Evolutionary conservation across 2,797 vertebrate species (phyloP), one percentile per base, ranked within the genome.

Genomic region (Myotis vivesi): DNA sequence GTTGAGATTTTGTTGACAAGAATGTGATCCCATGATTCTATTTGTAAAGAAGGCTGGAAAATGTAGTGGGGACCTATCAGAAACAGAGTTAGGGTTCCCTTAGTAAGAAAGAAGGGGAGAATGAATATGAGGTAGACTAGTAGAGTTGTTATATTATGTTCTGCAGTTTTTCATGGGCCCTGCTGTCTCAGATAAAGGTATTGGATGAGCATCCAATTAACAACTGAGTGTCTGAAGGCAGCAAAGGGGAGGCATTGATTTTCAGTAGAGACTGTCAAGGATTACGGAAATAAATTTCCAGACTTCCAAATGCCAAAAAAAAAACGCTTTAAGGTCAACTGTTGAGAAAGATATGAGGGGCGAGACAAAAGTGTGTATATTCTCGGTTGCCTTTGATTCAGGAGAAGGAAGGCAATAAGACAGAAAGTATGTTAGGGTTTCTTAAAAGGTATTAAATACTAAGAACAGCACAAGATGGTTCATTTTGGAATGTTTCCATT

Each of bases 231-330:
- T 55, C 10, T 44, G 0, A 30, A 62, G 64, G 33, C 87, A 55
- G 36, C 15, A 51, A 51, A 17, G 22, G 0, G 0, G 28, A 77
- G 36, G 2, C 5, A 20, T 0, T 69, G 49, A 49, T 41, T 9
- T 91, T 75, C n/a, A 46, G 46, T 25, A 23, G 64, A 53, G 33
- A 71, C 49, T 85, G 62, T 53, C 64, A 59, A 68, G 57, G 55
- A 72, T 73, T 38, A 59, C 33, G 75, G 77, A 93, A 93, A 72
- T 85, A 16, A 23, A 81, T 85, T 89, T 89, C 36, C 44, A 88
- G 59, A 79, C 51, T 33, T 94, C 41, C 33, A 91, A 79, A 69
- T 46, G 57, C 12, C 51, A 76, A 25, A 57, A 25, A 88, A 23
- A 88, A 25, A 76, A 62, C 28, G 8, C 25, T 57, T 69, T n/a